phyloP scores from a whole-genome alignment of 2,113 vertebrate genomes.

The Lichenostomus cassidix region DNA sequence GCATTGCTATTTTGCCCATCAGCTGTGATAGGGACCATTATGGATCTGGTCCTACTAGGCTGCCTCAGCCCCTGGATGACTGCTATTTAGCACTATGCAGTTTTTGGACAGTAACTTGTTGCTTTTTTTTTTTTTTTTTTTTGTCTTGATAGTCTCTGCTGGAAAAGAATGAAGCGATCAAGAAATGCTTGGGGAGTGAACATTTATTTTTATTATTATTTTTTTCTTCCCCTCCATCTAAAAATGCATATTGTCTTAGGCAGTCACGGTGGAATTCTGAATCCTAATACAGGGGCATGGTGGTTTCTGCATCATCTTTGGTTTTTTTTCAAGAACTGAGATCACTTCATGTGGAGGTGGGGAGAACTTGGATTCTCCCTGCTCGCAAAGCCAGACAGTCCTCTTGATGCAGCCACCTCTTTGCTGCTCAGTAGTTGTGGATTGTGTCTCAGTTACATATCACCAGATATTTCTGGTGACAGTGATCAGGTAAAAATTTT shows the following conservation, averaged over 20 bases:
- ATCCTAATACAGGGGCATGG: background rate
- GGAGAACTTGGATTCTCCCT: background rate
- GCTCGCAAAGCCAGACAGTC: background rate
- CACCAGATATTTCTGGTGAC: background rate
- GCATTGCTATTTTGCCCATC: fast-evolving
- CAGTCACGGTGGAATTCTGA: background rate
- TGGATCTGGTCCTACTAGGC: background rate
- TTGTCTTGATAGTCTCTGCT: background rate
- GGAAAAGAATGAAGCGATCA: background rate
- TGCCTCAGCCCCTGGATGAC: background rate
- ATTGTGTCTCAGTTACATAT: background rate
- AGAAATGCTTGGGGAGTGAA: background rate
- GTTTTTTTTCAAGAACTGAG: background rate
- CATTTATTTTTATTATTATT: fast-evolving
- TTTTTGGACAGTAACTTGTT: background rate
- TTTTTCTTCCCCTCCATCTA: fast-evolving
- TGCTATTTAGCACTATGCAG: fast-evolving
- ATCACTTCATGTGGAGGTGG: background rate
- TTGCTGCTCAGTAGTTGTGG: background rate
- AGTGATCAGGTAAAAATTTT: background rate
- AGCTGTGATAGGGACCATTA: background rate
- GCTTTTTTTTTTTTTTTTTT: background rate
- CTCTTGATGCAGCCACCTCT: background rate
- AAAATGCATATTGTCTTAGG: background rate
- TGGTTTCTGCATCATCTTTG: background rate